These are phyloP conservation scores for Gobiocypris rarus DNA, from an alignment of 2,113 vertebrate genomes.

Conservation along the genomic window DNA sequence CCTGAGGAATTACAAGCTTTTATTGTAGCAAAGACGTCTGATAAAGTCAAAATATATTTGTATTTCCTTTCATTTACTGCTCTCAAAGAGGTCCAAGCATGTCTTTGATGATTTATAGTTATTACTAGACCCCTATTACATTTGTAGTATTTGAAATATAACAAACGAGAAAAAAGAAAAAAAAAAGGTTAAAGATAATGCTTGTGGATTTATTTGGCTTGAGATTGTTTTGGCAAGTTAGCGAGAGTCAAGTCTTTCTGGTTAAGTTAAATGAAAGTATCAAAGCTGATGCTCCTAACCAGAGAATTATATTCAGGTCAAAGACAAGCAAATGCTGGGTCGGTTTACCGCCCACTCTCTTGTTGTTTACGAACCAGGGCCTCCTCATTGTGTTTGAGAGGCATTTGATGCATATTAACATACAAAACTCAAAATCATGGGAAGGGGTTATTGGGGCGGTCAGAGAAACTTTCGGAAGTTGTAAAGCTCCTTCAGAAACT, in stretches of 20 bases:
- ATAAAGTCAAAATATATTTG: not conserved
- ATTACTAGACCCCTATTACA: not conserved
- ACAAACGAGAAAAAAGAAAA: not conserved
- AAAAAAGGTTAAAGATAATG: slow-evolving; percentile 25
- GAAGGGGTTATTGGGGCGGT: slow-evolving; percentile 25
- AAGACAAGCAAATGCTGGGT: slow-evolving; percentile 1
- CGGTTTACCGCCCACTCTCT: slow-evolving; percentile 24
- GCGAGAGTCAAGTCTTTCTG: slow-evolving; percentile 7
- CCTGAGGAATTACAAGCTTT: not conserved
- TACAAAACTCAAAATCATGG: slow-evolving; percentile 21
- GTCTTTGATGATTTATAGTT: not conserved
- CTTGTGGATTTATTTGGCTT: slow-evolving; percentile 8
- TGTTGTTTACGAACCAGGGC: slow-evolving; percentile 1
- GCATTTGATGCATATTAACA: slow-evolving; percentile 30
- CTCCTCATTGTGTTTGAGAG: slow-evolving; percentile 24
- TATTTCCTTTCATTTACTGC: not conserved
- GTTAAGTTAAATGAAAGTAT: slow-evolving; percentile 7
- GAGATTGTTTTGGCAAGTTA: slow-evolving; percentile 28
- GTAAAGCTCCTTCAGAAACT: slow-evolving; percentile 64
- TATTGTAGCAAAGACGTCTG: not conserved
- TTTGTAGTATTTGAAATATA: slow-evolving; percentile 1
- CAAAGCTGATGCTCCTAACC: slow-evolving; percentile 23
- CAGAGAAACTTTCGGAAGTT: slow-evolving; percentile 63
- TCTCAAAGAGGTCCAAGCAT: not conserved
- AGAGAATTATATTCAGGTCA: slow-evolving; percentile 33